These are phyloP conservation scores for Epinephelus fuscoguttatus DNA, from an alignment of 2,113 vertebrate species.

Conservation along the genomic window DNA sequence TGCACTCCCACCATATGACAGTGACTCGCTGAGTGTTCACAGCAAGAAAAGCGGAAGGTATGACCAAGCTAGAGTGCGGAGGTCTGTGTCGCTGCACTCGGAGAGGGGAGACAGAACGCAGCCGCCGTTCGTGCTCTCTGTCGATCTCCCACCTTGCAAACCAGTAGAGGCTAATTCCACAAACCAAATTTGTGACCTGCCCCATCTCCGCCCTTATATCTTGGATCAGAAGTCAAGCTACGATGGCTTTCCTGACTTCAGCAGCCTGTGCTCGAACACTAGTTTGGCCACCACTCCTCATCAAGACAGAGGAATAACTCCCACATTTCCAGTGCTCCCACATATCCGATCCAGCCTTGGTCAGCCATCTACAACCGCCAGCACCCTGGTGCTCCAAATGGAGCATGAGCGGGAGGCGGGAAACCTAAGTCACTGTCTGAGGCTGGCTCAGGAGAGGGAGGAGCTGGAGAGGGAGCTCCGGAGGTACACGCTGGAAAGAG, in stretches of 20 bases:
- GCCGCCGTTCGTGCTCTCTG: conserved; percentile 81
- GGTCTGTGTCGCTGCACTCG: conserved; percentile 75
- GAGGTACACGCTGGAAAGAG: conserved; percentile 68
- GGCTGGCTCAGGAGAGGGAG: conserved; percentile 83
- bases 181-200: conserved; percentile 32
- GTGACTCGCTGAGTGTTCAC: conserved; percentile 33
- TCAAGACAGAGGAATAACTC: conserved; percentile 37
- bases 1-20: conserved; percentile 71
- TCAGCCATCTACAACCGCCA: conserved; percentile 67
- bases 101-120: conserved; percentile 68
- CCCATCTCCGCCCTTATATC: conserved; percentile 10
- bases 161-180: conserved; percentile 13
- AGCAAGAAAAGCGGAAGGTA: conserved; percentile 52
- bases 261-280: conserved; percentile 69
- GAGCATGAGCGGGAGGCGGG: conserved; percentile 84
- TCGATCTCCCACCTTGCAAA: conserved; percentile 78
- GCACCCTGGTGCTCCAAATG: conserved; percentile 85
- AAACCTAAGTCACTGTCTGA: conserved; percentile 84
- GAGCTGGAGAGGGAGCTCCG: conserved; percentile 81
- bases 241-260: conserved; percentile 53
- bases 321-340: conserved; percentile 72
- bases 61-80: conserved; percentile 49
- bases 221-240: conserved; percentile 41
- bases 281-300: conserved; percentile 59
- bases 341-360: conserved; percentile 60